phyloP scores from a whole-genome alignment of 2,888 invertebrate genomes.

The Tolmerus cingulatus region DNA sequence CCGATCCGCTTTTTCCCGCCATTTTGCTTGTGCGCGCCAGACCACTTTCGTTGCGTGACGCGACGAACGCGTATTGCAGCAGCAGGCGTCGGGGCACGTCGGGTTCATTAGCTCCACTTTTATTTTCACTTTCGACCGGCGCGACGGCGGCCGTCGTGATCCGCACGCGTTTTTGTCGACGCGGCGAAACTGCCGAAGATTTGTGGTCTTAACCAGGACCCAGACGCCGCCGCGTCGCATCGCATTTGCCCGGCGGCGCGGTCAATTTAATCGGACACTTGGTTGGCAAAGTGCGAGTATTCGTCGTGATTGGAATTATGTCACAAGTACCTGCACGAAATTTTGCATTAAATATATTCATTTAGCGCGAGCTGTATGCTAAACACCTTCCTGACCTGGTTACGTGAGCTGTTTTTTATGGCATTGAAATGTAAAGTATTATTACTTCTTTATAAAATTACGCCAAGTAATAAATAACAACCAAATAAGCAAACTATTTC shows the following conservation, averaged over 20 bases:
- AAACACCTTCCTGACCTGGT: neutral
- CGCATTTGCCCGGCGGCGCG: neutral
- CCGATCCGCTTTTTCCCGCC: neutral
- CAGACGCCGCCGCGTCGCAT: neutral
- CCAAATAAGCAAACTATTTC: neutral
- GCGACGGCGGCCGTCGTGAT: neutral
- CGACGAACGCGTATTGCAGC: neutral
- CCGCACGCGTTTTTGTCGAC: neutral
- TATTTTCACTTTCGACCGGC: neutral
- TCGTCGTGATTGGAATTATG: neutral
- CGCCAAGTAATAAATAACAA: neutral
- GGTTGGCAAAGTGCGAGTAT: neutral
- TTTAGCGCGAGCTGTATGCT: neutral
- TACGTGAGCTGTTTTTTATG: neutral
- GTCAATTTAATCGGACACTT: neutral
- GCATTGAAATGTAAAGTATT: neutral
- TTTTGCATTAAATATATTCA: neutral
- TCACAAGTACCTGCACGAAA: neutral
- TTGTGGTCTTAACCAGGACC: neutral
- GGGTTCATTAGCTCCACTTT: slow-evolving; percentile 4
- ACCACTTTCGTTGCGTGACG: neutral
- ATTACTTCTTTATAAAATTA: neutral
- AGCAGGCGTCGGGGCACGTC: neutral
- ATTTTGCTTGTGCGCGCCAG: neutral
- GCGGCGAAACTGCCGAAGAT: neutral